Percentiles rank a stretch among this genome's conserved stretches.
Conservation (phyloP, 2,113 vertebrate species). For the Leiothrix lutea region DNA sequence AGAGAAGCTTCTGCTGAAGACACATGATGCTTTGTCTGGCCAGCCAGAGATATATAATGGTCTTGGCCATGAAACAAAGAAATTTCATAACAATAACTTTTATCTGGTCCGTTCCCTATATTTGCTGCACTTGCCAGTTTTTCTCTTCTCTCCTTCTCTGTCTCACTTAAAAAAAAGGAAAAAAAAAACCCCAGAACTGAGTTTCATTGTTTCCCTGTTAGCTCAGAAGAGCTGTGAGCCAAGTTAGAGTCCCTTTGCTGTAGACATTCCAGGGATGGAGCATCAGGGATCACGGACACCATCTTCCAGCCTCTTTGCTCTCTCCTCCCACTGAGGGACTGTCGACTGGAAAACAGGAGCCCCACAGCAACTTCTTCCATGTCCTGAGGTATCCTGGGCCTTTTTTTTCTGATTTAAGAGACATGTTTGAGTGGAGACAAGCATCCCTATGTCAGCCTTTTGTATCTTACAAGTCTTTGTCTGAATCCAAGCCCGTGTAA, state of each 20-base stretch:
- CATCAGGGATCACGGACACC: accelerated
- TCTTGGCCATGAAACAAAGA: constrained; percentile 33
- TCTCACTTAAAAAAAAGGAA: not conserved
- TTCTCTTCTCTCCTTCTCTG: not conserved
- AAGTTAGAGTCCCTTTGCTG: not conserved
- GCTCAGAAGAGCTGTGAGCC: not conserved
- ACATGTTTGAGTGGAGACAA: not conserved
- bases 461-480: not conserved
- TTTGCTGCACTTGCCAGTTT: not conserved
- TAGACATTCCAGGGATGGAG: not conserved
- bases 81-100: constrained; percentile 34
- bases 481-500: not conserved
- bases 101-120: not conserved
- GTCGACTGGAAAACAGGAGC: not conserved
- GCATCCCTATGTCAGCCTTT: not conserved
- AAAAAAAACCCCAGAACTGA: not conserved
- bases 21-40: not conserved
- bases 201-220: constrained; percentile 32
- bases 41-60: not conserved
- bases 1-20: not conserved
- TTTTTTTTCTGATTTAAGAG: not conserved
- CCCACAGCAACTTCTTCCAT: not conserved
- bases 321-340: not conserved
- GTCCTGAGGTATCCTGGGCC: not conserved
- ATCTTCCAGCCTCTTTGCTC: not conserved